Conservation (phyloP, 2,113 vertebrate species). For the Hepsetus odoe region DNA sequence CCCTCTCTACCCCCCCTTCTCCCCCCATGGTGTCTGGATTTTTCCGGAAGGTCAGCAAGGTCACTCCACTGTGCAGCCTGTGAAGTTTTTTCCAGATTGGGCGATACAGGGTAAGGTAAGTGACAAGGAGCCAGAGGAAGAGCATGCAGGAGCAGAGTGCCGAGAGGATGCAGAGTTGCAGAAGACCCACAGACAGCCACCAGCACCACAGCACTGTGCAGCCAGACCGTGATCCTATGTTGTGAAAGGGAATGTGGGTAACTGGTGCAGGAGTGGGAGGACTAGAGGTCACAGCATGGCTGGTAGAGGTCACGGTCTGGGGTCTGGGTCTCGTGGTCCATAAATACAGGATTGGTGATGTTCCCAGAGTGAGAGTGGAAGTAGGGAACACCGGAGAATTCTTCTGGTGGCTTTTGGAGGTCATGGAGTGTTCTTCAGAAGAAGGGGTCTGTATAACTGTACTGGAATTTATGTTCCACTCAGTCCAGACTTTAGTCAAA, state of each 20-base stretch:
- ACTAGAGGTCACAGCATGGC: neutral
- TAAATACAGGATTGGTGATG: neutral
- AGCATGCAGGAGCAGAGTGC: constrained; percentile 33
- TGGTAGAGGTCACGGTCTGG: neutral
- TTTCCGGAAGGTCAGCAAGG: neutral
- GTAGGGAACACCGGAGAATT: neutral
- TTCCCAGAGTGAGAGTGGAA: neutral
- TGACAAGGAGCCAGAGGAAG: constrained; percentile 40
- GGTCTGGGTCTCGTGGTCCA: neutral
- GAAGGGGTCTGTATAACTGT: neutral
- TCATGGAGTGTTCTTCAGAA: neutral
- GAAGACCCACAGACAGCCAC: constrained; percentile 63
- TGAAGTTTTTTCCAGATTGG: constrained; percentile 25
- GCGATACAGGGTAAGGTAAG: constrained; percentile 60
- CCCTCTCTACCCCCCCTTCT: neutral
- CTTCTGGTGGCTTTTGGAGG: too few relatives aligned
- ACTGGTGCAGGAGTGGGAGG: neutral
- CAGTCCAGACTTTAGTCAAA: neutral
- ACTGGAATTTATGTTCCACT: neutral
- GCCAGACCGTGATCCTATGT: neutral
- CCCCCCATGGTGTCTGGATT: neutral
- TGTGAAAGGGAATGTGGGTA: neutral
- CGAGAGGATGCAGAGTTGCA: constrained; percentile 58
- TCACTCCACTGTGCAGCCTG: neutral
- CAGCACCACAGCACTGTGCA: constrained; percentile 57